Evolutionary conservation across 2,888 invertebrate genomes (phyloP), one percentile per base, ranked within the genome.

Genomic region (Platynereis dumerilii): DNA sequence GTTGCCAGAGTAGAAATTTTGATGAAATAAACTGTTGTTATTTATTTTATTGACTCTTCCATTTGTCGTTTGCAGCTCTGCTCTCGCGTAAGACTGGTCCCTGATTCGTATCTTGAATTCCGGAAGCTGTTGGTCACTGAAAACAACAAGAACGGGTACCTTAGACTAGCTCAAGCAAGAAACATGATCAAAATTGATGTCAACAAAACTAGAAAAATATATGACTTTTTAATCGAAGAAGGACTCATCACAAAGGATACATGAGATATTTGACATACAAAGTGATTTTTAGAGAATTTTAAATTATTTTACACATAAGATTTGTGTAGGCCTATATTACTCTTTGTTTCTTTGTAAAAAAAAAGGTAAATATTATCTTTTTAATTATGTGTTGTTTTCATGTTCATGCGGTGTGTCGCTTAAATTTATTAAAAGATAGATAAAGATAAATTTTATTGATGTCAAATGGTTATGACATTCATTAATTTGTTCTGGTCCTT

Each of bases 101-200:
- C 95, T 0, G 87, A 89, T 60, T 90, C 90, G 20, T 96, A 91
- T 81, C 83, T 92, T 69, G 91, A 92, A 65, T 91, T 93, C 75
- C 92, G 92, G 76, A 88, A 88, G 45, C 86, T 90, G 57, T 84
- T 96, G 5, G 88, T 92, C 42, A 81, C 87, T 0, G 94, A 95
- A 80, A 92, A 91, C 82, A 87, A 89, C 68, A 93, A 91, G 81
- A 91, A 92, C 0, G 89, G 88, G 66, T 72, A 64, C 54, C 84
- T 96, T 5, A 88, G 90, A 68, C 85, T 96, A 68, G 89, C 92
- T 1, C 92, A 93, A 79, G 95, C 95, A 0, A 86, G 96, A 60
- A 88, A 88, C 53, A 87, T 94, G 54, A 88, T 95, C 45, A 95
- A 94, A 85, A 96, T 96, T 74, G 95, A 96, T 86, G 96, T 96